Evolutionary conservation across 2,888 invertebrate genomes (phyloP), one percentile per base, ranked within the genome.

Genomic region (Lepidocyrtinus sp.): DNA sequence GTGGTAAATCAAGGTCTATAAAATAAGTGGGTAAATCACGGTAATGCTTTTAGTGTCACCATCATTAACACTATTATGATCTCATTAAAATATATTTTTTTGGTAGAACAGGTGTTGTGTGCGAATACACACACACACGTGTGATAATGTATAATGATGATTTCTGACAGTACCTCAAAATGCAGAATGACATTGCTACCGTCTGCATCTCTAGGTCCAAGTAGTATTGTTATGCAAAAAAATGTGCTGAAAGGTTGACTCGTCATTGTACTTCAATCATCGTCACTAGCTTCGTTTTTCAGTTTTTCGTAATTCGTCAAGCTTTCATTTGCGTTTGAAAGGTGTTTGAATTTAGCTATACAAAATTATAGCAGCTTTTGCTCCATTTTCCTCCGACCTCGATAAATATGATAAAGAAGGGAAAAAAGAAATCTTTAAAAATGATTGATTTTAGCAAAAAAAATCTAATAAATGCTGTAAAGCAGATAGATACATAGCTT

Each of bases 1-100:
- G n/a, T n/a, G 2, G 50, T 50, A n/a, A 69, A 27, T 55, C 69
- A 69, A 69, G 69, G 69, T 69, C 69, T 69, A 36, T 45, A 24
- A 55, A 69, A n/a, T 59, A 59, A 55, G 25, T 69, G 55, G 69
- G 69, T 26, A 69, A 55, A 69, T 69, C 21, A 59, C 19, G 22
- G 59, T 22, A 19, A n/a, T 5, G 59, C 7, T 21, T 59, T 59
- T 59, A 55, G 17, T 69, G 69, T 69, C 69, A 59, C 59, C 69
- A 25, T 36, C 50, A 50, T 50, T 50, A 50, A 12, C 50, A 7
- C 2, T 50, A 36, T 50, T n/a, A 50, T 50, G 50, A 15, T 50
- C 50, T 50, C 50, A 12, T 50, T 50, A 50, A 50, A 50, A 7
- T 12, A 12, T 50, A 50, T 7, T 50, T 50, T 50, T 50, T 50